Percentiles rank a stretch among this genome's conserved stretches.
These are phyloP conservation scores for Acanthosoma haemorrhoidale DNA, from an alignment of 2,888 invertebrate species.

Conservation along the genomic window DNA sequence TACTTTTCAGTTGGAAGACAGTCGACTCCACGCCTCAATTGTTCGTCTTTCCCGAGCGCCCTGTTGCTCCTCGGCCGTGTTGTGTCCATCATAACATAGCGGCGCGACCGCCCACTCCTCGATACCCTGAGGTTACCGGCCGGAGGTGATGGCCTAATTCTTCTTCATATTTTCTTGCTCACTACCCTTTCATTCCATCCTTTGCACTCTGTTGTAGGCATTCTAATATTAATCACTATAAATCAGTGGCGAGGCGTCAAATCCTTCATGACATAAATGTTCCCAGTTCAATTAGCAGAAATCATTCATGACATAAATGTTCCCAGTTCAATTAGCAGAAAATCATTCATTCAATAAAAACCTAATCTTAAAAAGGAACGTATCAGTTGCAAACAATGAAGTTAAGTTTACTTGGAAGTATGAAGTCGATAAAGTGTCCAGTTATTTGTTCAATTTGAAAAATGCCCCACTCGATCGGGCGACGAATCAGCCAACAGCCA, in stretches of 20 bases:
- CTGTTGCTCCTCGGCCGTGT: neutral
- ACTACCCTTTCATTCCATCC: neutral
- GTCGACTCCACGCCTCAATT: neutral
- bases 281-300: too few relatives aligned
- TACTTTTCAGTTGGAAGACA: conserved; percentile 7
- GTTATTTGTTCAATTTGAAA: too few relatives aligned
- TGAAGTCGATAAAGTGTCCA: too few relatives aligned
- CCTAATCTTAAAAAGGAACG: too few relatives aligned
- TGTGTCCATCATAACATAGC: conserved; percentile 2
- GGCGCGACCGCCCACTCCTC: neutral
- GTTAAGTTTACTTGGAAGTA: too few relatives aligned
- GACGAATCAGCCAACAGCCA: too few relatives aligned
- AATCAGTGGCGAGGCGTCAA: neutral
- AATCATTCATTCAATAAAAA: too few relatives aligned
- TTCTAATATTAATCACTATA: neutral
- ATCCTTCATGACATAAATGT: too few relatives aligned
- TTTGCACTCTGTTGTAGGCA: conserved; percentile 6
- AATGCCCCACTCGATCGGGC: too few relatives aligned
- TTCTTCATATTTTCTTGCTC: conserved; percentile 3
- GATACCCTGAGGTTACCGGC: conserved; percentile 8
- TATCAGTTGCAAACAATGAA: too few relatives aligned
- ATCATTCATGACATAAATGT: too few relatives aligned
- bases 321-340: too few relatives aligned
- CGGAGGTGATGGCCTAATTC: conserved; percentile 7
- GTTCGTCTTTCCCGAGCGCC: neutral